Conservation (phyloP, 2,888 invertebrate species). For the Bombyx huttoni region DNA sequence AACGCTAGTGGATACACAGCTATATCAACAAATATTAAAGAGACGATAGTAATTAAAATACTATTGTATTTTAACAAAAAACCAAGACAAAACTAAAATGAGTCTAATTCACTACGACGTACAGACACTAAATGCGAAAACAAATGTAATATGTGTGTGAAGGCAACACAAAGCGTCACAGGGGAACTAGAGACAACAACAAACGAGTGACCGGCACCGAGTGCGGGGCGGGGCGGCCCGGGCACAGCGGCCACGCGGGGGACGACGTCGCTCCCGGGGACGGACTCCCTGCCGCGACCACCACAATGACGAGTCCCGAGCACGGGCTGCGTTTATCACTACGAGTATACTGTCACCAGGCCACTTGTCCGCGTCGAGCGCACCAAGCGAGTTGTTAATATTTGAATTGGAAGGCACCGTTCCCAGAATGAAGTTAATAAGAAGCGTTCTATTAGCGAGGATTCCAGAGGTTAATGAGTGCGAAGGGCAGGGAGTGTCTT, state of each 20-base stretch:
- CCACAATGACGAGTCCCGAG: conserved; percentile 2
- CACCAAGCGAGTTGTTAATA: too few relatives aligned
- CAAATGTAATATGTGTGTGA: too few relatives aligned
- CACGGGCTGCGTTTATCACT: too few relatives aligned
- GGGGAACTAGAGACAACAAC: neutral
- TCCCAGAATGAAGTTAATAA: neutral
- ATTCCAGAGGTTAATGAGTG: conserved; percentile 1
- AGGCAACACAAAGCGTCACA: neutral
- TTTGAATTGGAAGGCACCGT: neutral
- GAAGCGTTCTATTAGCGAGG: neutral
- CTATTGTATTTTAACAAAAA: too few relatives aligned
- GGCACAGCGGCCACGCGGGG: neutral
- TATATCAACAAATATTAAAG: too few relatives aligned
- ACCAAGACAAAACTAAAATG: too few relatives aligned
- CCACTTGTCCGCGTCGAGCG: too few relatives aligned
- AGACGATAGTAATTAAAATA: too few relatives aligned
- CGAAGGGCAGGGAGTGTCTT: conserved; percentile 45
- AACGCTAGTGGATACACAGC: too few relatives aligned
- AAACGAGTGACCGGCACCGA: too few relatives aligned
- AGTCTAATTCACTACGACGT: too few relatives aligned
- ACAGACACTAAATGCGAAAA: too few relatives aligned
- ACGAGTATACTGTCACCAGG: neutral
- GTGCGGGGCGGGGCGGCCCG: neutral
- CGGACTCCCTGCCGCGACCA: neutral
- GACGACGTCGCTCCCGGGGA: neutral